Evolutionary conservation across 1,140 invertebrate genomes (phyloP).

Genomic region (Steinernema khuongi): DNA sequence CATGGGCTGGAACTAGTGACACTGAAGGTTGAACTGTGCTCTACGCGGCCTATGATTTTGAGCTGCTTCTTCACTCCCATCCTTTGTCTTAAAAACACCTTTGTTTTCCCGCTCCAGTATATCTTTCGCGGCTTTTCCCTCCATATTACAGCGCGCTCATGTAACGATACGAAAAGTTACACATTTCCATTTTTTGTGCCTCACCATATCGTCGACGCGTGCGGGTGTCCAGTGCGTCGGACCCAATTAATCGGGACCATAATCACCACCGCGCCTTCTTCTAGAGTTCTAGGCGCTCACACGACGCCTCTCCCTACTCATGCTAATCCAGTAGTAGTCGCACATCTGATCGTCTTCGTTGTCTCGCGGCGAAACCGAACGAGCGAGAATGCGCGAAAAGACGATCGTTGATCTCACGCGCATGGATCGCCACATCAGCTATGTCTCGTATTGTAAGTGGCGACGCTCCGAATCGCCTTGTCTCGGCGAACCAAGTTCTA

Average conservation of each 20-base stretch:
- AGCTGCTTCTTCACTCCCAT: too few species aligned
- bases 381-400: slow-evolving; percentile 45
- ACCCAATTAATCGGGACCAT: too few species aligned
- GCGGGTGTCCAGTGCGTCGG: too few species aligned
- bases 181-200: slow-evolving; percentile 33
- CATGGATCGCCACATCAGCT: slow-evolving; percentile 41
- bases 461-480: background rate
- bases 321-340: too few species aligned
- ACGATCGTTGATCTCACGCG: slow-evolving; percentile 38
- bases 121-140: slow-evolving; percentile 18
- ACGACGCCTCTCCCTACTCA: too few species aligned
- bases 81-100: background rate
- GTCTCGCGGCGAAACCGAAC: background rate
- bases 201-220: too few species aligned
- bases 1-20: too few species aligned
- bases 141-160: background rate
- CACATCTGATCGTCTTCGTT: slow-evolving; percentile 19
- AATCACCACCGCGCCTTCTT: too few species aligned
- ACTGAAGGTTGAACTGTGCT: too few species aligned
- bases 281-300: too few species aligned
- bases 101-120: background rate
- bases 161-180: background rate
- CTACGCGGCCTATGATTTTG: too few species aligned
- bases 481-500: background rate
- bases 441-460: slow-evolving; percentile 45